Conservation (phyloP, 23 tunicate genomes). For the Diplosoma virens region DNA sequence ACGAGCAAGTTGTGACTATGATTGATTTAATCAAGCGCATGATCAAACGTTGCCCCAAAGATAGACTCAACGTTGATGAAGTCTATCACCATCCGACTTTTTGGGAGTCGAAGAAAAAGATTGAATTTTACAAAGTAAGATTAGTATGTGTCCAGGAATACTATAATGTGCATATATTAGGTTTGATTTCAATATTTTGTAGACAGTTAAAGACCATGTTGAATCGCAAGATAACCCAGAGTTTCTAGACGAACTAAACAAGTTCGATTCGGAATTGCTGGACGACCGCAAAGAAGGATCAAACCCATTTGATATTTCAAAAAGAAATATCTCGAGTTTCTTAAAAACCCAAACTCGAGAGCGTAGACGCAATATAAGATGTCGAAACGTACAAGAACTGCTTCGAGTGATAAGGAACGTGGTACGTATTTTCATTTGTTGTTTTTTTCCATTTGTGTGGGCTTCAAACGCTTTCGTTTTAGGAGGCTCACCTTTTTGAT, state of each 20-base stretch:
- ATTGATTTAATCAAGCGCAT: conserved; percentile 44
- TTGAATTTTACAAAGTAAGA: conserved; percentile 26
- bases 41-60: conserved; percentile 5
- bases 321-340: background rate
- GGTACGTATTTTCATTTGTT: no score
- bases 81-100: conserved; percentile 29
- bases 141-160: background rate
- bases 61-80: conserved; percentile 11
- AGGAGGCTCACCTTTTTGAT: conserved; percentile 31
- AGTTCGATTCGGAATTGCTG: conserved; percentile 11
- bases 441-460: no score
- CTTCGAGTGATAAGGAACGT: conserved; percentile 6
- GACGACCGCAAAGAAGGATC: conserved; percentile 1
- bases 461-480: no score
- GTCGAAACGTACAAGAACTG: conserved; percentile 8
- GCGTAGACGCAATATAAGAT: background rate
- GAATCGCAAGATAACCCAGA: background rate
- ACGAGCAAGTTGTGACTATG: conserved; percentile 31
- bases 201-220: background rate
- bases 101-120: conserved; percentile 21
- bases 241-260: conserved; percentile 5
- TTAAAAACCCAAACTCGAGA: no score
- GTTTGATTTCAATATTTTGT: background rate
- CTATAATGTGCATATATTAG: no score
- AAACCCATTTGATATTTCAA: background rate